phyloP scores from a whole-genome alignment of 2,797 vertebrate genomes.

The Zalophus californianus region DNA sequence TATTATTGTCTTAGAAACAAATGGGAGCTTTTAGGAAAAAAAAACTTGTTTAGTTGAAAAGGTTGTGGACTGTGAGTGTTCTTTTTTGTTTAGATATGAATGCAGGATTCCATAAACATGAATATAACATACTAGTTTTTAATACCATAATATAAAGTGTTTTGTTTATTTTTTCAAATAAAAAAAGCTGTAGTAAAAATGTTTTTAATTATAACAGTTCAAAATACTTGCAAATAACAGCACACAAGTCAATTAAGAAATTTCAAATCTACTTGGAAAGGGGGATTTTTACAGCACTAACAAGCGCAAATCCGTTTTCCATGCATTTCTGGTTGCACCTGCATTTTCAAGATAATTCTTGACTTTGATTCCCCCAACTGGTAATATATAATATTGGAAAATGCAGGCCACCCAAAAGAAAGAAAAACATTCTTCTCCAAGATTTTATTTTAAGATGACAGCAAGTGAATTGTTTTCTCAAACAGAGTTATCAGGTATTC shows the following conservation, averaged over 20 bases:
- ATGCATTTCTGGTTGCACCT: slow-evolving; percentile 1
- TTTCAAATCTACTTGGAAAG: slow-evolving; percentile 48
- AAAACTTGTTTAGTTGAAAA: neutral
- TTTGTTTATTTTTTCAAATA: neutral
- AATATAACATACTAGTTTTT: neutral
- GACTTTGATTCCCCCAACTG: slow-evolving; percentile 7
- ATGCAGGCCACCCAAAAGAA: neutral
- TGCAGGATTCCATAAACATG: neutral
- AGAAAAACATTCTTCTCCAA: slow-evolving; percentile 53
- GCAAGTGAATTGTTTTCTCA: slow-evolving; percentile 58
- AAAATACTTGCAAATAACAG: slow-evolving; percentile 7
- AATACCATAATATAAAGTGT: neutral
- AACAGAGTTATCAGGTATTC: slow-evolving; percentile 51
- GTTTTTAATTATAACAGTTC: neutral
- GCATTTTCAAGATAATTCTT: slow-evolving; percentile 60
- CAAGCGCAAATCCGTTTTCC: slow-evolving; percentile 12
- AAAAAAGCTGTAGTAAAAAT: slow-evolving; percentile 20
- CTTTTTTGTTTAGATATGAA: neutral
- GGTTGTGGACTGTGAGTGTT: neutral
- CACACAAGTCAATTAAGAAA: neutral
- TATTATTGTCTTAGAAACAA: slow-evolving; percentile 24
- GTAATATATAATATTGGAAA: slow-evolving; percentile 10
- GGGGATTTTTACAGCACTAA: neutral
- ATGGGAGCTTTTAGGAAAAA: neutral
- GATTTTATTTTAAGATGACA: slow-evolving; percentile 74